These are phyloP conservation scores for Platycnemis pennipes DNA, from an alignment of 2,888 invertebrate species.

Conservation along the genomic window DNA sequence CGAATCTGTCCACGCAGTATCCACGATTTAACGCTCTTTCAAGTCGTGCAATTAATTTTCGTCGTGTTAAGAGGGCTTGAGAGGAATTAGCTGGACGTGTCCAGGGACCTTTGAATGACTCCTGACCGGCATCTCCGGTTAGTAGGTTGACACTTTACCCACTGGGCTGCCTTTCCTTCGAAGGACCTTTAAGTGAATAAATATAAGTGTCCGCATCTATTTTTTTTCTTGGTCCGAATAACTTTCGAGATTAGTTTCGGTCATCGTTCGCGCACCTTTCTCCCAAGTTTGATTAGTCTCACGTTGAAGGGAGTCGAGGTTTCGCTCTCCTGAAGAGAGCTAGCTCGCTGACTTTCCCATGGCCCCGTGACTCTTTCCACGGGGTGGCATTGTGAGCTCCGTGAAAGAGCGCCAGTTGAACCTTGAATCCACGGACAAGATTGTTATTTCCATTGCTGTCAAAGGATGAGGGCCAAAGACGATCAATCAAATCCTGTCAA, in stretches of 20 bases:
- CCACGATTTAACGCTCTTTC: too few relatives aligned
- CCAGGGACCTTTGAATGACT: too few relatives aligned
- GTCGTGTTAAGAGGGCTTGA: too few relatives aligned
- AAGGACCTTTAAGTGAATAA: neutral
- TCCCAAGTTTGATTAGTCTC: neutral
- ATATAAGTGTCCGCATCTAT: neutral
- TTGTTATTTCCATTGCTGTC: constrained; percentile 32
- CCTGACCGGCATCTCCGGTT: too few relatives aligned
- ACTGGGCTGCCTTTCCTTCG: neutral
- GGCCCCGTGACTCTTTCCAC: neutral
- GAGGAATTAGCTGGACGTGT: too few relatives aligned
- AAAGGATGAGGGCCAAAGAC: neutral
- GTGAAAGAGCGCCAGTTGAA: neutral
- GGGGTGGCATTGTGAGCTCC: neutral
- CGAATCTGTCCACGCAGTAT: too few relatives aligned
- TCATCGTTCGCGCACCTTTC: neutral
- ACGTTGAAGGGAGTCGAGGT: neutral
- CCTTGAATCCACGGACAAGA: constrained; percentile 27
- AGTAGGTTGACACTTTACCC: too few relatives aligned
- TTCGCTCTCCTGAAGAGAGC: neutral
- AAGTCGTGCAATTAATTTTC: too few relatives aligned
- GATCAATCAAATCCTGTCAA: constrained; percentile 19
- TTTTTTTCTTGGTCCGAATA: neutral
- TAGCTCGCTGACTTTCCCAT: neutral
- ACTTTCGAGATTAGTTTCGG: neutral